Evolutionary conservation across 1,140 invertebrate genomes (phyloP), one percentile per base, ranked within the genome.

Genomic region (Macrosteles quadrilineatus): DNA sequence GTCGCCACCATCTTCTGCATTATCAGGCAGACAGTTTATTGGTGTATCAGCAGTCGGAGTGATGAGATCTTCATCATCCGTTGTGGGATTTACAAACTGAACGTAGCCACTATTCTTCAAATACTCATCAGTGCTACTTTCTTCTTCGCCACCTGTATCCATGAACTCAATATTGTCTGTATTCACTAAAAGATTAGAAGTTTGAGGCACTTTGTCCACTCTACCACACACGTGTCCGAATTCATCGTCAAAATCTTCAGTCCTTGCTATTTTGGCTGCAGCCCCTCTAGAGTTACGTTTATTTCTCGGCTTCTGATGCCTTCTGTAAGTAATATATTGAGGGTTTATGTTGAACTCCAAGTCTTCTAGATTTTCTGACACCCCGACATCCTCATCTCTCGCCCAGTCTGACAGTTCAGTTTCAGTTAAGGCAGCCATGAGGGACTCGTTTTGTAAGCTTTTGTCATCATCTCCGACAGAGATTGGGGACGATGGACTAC

Each of bases 401-500:
- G 90, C 91, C 92, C 91, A 94, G 78, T 95, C 92, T 0, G 91
- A 94, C 12, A 93, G 80, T 77, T 94, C 92, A 0, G 91, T 93
- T 79, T 95, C 93, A 0, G 92, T 93, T 12, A 92, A 80, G 0
- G 87, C 90, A 17, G 89, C 85, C 0, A 88, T 88, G 0, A 86
- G 87, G 0, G 65, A 67, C 29, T 73, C 71, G 57, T 69, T 69
- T 62, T 68, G 36, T 19, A 65, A 68, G 19, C 70, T 68, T 36
- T 71, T 64, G 23, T 62, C 63, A 63, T 74, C 81, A 25, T 84
- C 82, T 17, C 80, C 77, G 55, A 81, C 81, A 1, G 81, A 82
- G 1, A 77, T 65, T 23, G 73, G 73, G 0, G 82, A 83, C 0
- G 74, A 75, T 0, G 85, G 81, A 67, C 82, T 84, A 70, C 83